Evolutionary conservation across 2,888 invertebrate genomes (phyloP), one percentile per base, ranked within the genome.

Genomic region (Tetranychus truncatus): DNA sequence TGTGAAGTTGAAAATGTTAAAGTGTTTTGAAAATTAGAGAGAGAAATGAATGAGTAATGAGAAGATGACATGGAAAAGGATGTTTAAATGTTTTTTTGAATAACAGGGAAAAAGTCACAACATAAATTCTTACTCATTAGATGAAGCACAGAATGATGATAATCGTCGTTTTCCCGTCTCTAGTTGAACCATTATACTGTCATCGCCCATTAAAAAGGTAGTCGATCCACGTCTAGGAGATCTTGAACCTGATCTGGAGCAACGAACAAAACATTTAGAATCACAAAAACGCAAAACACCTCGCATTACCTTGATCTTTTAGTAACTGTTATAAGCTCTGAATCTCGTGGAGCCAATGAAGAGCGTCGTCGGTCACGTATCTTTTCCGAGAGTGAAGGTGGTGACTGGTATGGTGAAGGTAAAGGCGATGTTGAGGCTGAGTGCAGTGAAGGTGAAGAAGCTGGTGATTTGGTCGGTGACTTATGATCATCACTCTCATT

Each of bases 101-200:
- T 34, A 34, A 34, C 34, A 34, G 34, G 34, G 3, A 5, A 34
- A 34, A 34, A 34, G 34, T 34, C 34, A 34, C 5, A 24, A 24
- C 24, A 34, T 34, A 4, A 34, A 34, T 34, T 45, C 66, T 73
- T 55, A 73, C 73, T 73, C 73, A 73, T 73, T 73, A 11, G 73
- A 73, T 55, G 73, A 73, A n/a, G 73, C 44, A 66, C 34, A 65
- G 65, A 55, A 73, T 15, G 73, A 73, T 11, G 73, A 73, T 65
- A 73, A 34, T 20, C 73, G 55, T n/a, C 73, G 55, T 24, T 73
- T 73, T 24, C 72, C 44, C 18, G 20, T 45, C 9, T 73, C 73
- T n/a, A 73, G 20, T 65, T 73, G 73, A 6, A 72, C 46, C 66
- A 73, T 65, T 73, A 65, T 73, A 20, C n/a, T 65, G 65, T 73